phyloP scores from a whole-genome alignment of 2,113 vertebrate species.

The Gambusia holbrooki region DNA sequence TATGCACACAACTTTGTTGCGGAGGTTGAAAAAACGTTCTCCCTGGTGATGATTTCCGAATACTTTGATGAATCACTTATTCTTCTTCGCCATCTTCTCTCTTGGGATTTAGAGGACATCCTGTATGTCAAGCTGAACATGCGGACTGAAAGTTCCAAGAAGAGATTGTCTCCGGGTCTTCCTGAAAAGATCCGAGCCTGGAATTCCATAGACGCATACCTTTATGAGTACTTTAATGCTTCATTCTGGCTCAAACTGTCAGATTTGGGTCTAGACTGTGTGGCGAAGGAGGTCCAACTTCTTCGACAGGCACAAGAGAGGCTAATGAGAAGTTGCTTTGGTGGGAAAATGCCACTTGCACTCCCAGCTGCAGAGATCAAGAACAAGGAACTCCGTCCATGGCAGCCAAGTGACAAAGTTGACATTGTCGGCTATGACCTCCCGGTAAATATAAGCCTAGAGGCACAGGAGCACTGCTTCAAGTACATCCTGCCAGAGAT shows the following conservation, averaged over 20 bases:
- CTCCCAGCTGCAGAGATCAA: constrained; percentile 82
- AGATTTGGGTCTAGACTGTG: constrained; percentile 76
- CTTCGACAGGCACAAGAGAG: constrained; percentile 80
- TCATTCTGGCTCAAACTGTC: constrained; percentile 84
- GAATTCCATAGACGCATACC: constrained; percentile 83
- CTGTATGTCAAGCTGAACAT: constrained; percentile 88
- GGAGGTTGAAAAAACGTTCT: constrained; percentile 83
- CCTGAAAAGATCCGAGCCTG: constrained; percentile 79
- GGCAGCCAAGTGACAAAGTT: constrained; percentile 86
- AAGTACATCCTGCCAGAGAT: constrained; percentile 87
- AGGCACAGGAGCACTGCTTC: constrained; percentile 81
- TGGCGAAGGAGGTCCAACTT: constrained; percentile 81
- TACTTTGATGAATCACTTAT: constrained; percentile 90
- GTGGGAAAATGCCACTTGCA: constrained; percentile 68
- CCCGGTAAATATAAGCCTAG: constrained; percentile 70
- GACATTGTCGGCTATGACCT: constrained; percentile 88
- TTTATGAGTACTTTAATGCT: constrained; percentile 88
- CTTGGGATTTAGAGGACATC: constrained; percentile 88
- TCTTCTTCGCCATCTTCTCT: constrained; percentile 84
- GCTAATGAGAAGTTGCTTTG: constrained; percentile 82
- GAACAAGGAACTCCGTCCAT: constrained; percentile 87
- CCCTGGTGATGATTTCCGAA: constrained; percentile 89
- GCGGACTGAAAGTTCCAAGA: constrained; percentile 80
- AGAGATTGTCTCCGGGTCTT: constrained; percentile 71
- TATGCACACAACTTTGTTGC: constrained; percentile 80